A percentile compares a stretch with the other conserved stretches of the same genome.
These are phyloP conservation scores for Halictus ligatus DNA, from an alignment of 2,888 invertebrate genomes.

Conservation along the genomic window DNA sequence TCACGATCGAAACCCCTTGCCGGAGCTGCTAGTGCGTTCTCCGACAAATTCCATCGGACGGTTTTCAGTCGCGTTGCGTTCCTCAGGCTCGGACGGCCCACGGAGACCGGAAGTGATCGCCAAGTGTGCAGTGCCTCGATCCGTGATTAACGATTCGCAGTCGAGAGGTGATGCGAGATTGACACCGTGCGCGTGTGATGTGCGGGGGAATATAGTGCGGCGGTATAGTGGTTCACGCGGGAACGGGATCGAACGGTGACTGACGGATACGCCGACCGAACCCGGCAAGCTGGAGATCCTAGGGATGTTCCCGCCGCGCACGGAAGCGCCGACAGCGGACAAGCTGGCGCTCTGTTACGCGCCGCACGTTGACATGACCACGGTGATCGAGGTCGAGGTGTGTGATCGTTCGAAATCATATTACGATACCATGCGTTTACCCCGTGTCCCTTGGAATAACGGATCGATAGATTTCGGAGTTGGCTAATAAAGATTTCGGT, in stretches of 20 bases:
- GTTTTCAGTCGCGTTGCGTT: not conserved
- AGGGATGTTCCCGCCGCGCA: slow-evolving; percentile 84
- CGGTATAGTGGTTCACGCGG: slow-evolving; percentile 12
- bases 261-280: slow-evolving; percentile 38
- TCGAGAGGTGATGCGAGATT: slow-evolving; percentile 25
- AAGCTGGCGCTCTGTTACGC: slow-evolving; percentile 87
- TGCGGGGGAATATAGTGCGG: slow-evolving; percentile 31
- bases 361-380: slow-evolving; percentile 91
- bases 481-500: not conserved
- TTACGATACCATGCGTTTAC: not conserved
- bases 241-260: not conserved
- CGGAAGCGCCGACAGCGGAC: slow-evolving; percentile 84
- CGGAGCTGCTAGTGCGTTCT: not conserved
- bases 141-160: not conserved
- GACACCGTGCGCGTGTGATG: slow-evolving; percentile 53
- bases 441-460: not conserved
- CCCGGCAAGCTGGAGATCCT: slow-evolving; percentile 82
- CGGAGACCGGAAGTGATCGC: not conserved
- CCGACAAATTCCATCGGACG: not conserved
- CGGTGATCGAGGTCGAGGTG: slow-evolving; percentile 91
- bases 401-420: slow-evolving; percentile 11
- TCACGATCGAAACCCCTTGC: not conserved
- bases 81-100: not conserved
- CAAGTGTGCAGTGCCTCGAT: slow-evolving; percentile 26
- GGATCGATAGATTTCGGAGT: not conserved